These are phyloP conservation scores for Rhynchonycteris naso DNA, from an alignment of 2,797 vertebrate genomes.

Conservation along the genomic window DNA sequence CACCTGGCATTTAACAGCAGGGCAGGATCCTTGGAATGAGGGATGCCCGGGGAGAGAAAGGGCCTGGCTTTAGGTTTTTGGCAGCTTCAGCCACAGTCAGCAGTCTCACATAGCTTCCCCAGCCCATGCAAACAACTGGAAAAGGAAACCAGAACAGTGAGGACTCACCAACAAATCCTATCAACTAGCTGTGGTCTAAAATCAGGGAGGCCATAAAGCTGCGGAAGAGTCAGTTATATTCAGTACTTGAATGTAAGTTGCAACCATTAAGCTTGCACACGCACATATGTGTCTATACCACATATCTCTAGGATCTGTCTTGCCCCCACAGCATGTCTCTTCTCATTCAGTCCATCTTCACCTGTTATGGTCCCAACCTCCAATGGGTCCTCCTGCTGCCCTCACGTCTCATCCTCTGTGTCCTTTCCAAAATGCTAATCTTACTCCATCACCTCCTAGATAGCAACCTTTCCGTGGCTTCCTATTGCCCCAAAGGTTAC, in stretches of 20 bases:
- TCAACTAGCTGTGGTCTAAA: neutral
- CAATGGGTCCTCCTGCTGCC: neutral
- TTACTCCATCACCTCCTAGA: neutral
- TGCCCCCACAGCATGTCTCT: neutral
- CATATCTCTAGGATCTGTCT: neutral
- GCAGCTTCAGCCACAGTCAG: neutral
- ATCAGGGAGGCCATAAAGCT: neutral
- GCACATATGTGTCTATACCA: fast-evolving
- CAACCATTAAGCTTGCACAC: neutral
- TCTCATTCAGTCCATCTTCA: neutral
- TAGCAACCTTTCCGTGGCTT: neutral
- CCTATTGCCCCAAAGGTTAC: neutral
- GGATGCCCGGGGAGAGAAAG: neutral
- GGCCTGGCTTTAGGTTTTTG: neutral
- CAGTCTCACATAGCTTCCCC: neutral
- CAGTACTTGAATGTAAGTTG: neutral
- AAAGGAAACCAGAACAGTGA: neutral
- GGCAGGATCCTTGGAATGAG: neutral
- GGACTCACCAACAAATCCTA: neutral
- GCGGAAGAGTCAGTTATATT: neutral
- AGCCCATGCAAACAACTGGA: neutral
- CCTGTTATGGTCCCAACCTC: neutral
- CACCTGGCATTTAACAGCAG: neutral
- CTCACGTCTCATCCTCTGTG: neutral
- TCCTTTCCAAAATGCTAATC: neutral